Evolutionary conservation across 2,888 invertebrate genomes (phyloP).

Genomic region (Achlya flavicornis): DNA sequence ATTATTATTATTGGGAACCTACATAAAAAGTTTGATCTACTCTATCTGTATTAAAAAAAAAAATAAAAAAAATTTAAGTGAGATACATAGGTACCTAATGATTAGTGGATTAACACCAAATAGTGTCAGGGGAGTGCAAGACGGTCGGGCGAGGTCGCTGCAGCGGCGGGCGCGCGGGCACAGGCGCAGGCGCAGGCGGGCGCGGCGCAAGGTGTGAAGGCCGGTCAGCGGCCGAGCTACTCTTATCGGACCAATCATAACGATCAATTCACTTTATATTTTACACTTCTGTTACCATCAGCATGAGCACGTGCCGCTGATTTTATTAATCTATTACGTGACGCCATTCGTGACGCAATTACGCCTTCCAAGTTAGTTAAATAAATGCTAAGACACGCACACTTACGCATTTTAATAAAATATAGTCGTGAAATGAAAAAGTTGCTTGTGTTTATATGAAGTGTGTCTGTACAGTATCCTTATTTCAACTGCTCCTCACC

Average conservation of each 20-base stretch:
- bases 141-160: slow-evolving; percentile 61
- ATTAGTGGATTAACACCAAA: not conserved
- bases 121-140: slow-evolving; percentile 45
- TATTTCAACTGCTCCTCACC: too few relatives aligned
- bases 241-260: slow-evolving; percentile 75
- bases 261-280: slow-evolving; percentile 56
- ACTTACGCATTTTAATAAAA: slow-evolving; percentile 23
- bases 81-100: too few relatives aligned
- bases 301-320: slow-evolving; percentile 66
- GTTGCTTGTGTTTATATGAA: too few relatives aligned
- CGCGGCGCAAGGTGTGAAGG: slow-evolving; percentile 70
- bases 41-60: too few relatives aligned
- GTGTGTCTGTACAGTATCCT: too few relatives aligned
- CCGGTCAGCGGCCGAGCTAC: slow-evolving; percentile 79
- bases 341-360: slow-evolving; percentile 50
- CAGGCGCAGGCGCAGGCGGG: slow-evolving; percentile 21
- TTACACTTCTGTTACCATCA: slow-evolving; percentile 56
- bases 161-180: slow-evolving; percentile 43
- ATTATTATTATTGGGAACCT: too few relatives aligned
- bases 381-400: slow-evolving; percentile 31
- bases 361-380: slow-evolving; percentile 37
- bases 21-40: too few relatives aligned
- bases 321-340: slow-evolving; percentile 45
- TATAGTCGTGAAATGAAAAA: not conserved
- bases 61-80: too few relatives aligned